Base-by-base conservation (phyloP, 1,140 invertebrate species). In the Riptortus pedestris region DNA sequence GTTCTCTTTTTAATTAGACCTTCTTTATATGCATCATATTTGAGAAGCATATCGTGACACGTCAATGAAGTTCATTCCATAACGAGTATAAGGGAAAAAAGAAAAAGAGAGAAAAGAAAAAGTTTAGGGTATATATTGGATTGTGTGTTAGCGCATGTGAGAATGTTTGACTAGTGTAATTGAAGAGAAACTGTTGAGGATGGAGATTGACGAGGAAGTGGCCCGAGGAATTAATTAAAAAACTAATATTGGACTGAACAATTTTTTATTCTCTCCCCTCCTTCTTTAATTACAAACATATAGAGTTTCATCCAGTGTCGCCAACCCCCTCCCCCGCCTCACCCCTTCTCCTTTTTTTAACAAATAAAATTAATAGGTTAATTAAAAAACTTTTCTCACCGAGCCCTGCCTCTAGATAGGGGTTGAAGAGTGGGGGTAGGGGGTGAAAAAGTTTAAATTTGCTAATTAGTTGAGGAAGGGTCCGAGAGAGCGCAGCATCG, bases 361-460 rank as follows among this genome's bases (percentile, higher is more conserved):
- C 28, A 60, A 60, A 60, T 60, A 43, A 60, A 60, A 60, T 60
- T 60, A 60, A 60, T 60, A 60, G 59, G 59, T 60, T 60, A 60
- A 60, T 60, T 60, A 60, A 60, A 60, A 60, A 60, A 60, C 31
- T 60, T 60, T 60, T 22, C 20, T 22, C 26, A 12, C 22, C 22
- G 27, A 38, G 31, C 31, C 14, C 31, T 14, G 5, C 5, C 14
- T 14, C 31, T 38, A 1, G 57, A 22, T 24, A 51, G 57, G 24
- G 55, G 57, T 26, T 7, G 38, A 24, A 43, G 3, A n/a, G 16
- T 20, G 63, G 20, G 57, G 14, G 29, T 24, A 1, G 52, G 24
- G 27, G 43, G 22, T 31, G 47, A 55, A 62, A 55, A 55, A 55
- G 60, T 26, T 48, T 61, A 48, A 61, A 55, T 55, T 55, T 55